A percentile compares a stretch with the other conserved stretches of the same genome.
phyloP scores from a whole-genome alignment of 1,140 invertebrate species.

The Zaprionus gabonicus region DNA sequence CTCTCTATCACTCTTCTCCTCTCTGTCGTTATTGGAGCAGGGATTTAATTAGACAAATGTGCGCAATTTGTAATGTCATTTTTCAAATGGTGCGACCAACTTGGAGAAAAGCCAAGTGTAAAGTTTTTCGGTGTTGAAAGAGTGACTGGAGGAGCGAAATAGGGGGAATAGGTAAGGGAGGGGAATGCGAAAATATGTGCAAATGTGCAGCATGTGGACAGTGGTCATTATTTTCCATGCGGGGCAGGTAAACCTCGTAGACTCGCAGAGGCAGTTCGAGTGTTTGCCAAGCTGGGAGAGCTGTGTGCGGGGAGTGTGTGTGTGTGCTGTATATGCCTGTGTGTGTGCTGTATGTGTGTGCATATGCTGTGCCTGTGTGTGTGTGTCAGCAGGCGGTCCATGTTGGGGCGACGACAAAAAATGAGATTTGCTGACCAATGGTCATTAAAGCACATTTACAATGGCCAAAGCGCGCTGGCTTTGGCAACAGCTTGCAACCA shows the following conservation, averaged over 20 bases:
- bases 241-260: conserved; percentile 55
- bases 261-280: conserved; percentile 37
- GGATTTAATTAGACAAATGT: conserved; percentile 84
- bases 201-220: conserved; percentile 81
- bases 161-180: not conserved
- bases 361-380: conserved; percentile 20
- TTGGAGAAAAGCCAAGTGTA: conserved; percentile 68
- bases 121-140: conserved; percentile 73
- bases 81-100: conserved; percentile 67
- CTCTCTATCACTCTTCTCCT: not conserved
- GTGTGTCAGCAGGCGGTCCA: conserved; percentile 69
- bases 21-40: conserved; percentile 74
- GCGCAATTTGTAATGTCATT: conserved; percentile 84
- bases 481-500: conserved; percentile 28
- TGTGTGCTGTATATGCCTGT: conserved; percentile 1
- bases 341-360: conserved; percentile 31
- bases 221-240: conserved; percentile 75
- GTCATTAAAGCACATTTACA: conserved; percentile 84
- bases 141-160: not conserved
- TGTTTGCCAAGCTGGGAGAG: conserved; percentile 51
- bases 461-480: conserved; percentile 59
- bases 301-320: conserved; percentile 32
- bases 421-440: conserved; percentile 82
- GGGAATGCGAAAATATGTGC: conserved; percentile 74
- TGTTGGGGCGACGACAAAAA: conserved; percentile 68